Conservation (phyloP, 2,797 vertebrate genomes). For the Pogoniulus pusillus region DNA sequence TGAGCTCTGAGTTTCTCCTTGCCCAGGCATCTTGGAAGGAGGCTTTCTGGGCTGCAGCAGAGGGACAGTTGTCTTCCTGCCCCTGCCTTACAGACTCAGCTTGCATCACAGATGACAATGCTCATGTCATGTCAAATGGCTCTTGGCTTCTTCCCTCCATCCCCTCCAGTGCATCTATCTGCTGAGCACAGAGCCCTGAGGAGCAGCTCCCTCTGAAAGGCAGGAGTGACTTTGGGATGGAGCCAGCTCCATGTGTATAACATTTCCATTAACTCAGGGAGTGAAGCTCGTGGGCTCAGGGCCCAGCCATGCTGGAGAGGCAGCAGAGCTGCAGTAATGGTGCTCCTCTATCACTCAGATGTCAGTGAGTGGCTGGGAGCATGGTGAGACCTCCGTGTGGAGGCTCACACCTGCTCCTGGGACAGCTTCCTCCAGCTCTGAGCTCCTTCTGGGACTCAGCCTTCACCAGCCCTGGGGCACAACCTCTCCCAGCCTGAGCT, state of each 20-base stretch:
- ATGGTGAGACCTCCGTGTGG: rapidly evolving
- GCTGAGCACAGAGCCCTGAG: neutral
- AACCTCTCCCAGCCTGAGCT: neutral
- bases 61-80: rapidly evolving
- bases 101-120: rapidly evolving
- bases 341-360: neutral
- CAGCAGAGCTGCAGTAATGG: neutral
- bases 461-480: too few relatives aligned
- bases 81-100: neutral
- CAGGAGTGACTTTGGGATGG: slow-evolving; percentile 11
- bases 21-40: neutral
- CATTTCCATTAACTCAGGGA: slow-evolving; percentile 56
- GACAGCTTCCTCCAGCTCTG: too few relatives aligned
- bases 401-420: neutral
- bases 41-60: neutral
- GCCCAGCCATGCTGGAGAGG: slow-evolving; percentile 6
- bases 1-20: neutral
- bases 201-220: neutral
- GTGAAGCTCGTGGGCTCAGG: neutral
- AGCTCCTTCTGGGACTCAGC: too few relatives aligned
- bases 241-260: slow-evolving; percentile 18
- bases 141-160: neutral
- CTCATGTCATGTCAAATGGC: rapidly evolving
- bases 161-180: neutral
- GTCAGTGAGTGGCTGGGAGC: neutral